Evolutionary conservation across 2,888 invertebrate genomes (phyloP).

Genomic region (Eristalinus sepulchralis): DNA sequence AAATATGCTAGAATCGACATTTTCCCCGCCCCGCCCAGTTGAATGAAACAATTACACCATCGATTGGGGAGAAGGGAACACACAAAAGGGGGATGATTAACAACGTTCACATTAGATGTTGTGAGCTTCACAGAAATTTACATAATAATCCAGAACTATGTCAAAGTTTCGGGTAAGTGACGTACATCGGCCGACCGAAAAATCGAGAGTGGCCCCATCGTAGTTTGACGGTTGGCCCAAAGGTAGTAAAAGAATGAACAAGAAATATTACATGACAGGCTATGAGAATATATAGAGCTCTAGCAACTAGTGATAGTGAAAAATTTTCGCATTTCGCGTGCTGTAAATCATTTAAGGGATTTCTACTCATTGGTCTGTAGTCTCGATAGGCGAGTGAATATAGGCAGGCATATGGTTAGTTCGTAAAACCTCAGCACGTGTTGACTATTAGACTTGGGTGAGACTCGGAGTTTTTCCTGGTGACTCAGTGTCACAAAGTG

Average conservation of each 20-base stretch:
- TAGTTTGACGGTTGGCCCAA: background rate
- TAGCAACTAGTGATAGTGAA: constrained; percentile 22
- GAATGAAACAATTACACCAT: constrained; percentile 18
- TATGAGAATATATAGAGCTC: background rate
- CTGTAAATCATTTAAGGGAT: constrained; percentile 21
- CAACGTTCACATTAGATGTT: background rate
- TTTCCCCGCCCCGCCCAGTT: background rate
- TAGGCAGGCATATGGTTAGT: background rate
- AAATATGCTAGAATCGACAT: constrained; percentile 1
- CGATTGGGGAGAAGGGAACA: background rate
- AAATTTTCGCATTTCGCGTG: constrained; percentile 15
- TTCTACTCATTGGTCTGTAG: background rate
- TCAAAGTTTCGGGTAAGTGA: background rate
- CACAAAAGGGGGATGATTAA: constrained; percentile 6
- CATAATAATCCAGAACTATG: constrained; percentile 11
- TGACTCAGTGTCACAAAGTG: constrained; percentile 17
- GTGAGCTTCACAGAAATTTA: constrained; percentile 3
- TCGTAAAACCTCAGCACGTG: constrained; percentile 20
- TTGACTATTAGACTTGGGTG: constrained; percentile 27
- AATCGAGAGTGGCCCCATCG: background rate
- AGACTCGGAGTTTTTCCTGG: constrained; percentile 7
- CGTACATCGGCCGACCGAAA: background rate
- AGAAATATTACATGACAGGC: background rate
- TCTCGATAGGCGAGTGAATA: background rate
- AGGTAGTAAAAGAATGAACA: background rate